Conservation (phyloP, 2,888 invertebrate species). For the Xestia sexstrigata region DNA sequence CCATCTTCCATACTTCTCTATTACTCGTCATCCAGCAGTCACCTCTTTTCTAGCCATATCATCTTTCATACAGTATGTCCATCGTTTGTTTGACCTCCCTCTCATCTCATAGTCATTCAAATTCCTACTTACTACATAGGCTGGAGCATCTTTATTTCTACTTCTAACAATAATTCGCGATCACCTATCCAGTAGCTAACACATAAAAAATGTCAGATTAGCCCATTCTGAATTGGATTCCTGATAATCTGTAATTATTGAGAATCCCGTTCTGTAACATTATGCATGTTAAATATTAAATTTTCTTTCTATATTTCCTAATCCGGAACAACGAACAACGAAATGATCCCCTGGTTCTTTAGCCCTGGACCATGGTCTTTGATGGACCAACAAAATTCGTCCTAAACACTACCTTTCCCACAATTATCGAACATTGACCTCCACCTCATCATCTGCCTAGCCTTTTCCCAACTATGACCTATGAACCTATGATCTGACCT, state of each 20-base stretch:
- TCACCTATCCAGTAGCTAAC: background rate
- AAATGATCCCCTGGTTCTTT: background rate
- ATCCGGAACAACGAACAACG: background rate
- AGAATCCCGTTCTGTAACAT: too few species aligned
- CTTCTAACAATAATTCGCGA: background rate
- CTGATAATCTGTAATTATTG: too few species aligned
- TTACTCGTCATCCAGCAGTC: background rate
- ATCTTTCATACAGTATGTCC: rapidly evolving
- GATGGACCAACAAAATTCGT: background rate
- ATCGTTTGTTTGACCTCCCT: background rate
- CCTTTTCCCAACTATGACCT: too few species aligned
- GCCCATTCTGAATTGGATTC: too few species aligned
- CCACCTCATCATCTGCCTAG: too few species aligned
- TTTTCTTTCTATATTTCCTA: background rate
- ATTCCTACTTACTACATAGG: background rate
- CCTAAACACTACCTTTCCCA: background rate
- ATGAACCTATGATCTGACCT: too few species aligned
- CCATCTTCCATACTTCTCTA: background rate
- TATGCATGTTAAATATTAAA: too few species aligned
- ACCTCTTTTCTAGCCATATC: background rate
- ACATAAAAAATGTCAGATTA: background rate
- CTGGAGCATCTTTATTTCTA: background rate
- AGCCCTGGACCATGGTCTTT: background rate
- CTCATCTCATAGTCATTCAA: background rate
- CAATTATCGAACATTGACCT: too few species aligned